Evolutionary conservation across 1,140 invertebrate genomes (phyloP), one percentile per base, ranked within the genome.

Genomic region (Tetraneura akinire): DNA sequence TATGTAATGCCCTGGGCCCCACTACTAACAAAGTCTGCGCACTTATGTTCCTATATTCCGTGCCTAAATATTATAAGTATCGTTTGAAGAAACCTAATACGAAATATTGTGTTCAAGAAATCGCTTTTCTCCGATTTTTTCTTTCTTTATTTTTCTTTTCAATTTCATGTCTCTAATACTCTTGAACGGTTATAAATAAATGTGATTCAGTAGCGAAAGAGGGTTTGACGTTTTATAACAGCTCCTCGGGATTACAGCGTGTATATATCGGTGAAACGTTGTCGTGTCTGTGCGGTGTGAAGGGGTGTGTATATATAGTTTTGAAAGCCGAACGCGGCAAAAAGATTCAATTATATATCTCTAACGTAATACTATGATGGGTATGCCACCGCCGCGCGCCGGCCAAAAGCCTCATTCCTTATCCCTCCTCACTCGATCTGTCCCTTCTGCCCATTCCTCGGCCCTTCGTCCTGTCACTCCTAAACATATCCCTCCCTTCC

Each of bases 111-210:
- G 11, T 37, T 42, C 32, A 9, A 23, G 21, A 8, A 60, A 78
- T 78, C 37, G 57, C 32, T 60, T 78, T 78, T 71, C 64, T 76
- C 55, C 37, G 3, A 6, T 8, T 55, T 11, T 21, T 45, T 68
- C 21, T 47, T 42, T 47, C n/a, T 55, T 10, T 16, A 45, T 42
- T 23, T 60, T 57, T 14, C 21, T 78, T 78, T 78, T 78, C 74
- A 78, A 78, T 78, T 78, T 62, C 74, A 42, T 62, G 37, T 78
- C 74, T 78, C 74, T 78, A 62, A 78, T 78, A 78, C 74, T 78
- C 74, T 78, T 60, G 74, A 78, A 78, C 74, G 74, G 74, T 78
- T 78, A 78, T 78, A 78, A 78, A 78, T 78, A 78, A 78, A 78
- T 60, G 74, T 78, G 74, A 78, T 78, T 60, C 74, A 78, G 74